Conservation (phyloP, 2,797 vertebrate species). For the Peromyscus eremicus region DNA sequence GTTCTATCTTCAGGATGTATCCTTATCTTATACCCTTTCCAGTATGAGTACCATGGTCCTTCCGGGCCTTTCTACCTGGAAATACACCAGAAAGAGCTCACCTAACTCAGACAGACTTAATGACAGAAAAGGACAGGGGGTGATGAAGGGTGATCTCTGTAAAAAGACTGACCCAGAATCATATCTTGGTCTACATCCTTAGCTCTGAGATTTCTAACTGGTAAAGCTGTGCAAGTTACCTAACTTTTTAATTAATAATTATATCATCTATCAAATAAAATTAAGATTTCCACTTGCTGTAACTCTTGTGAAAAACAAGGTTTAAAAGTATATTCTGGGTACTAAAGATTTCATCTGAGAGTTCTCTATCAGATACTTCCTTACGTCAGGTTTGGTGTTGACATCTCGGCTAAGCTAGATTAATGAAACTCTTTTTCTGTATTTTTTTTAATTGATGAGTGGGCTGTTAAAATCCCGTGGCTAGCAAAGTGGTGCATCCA, state of each 20-base stretch:
- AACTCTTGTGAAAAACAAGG: not conserved
- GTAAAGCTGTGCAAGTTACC: not conserved
- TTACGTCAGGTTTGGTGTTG: not conserved
- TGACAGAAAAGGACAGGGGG: not conserved
- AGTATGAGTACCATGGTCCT: not conserved
- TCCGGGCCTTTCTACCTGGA: not conserved
- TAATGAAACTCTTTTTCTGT: not conserved
- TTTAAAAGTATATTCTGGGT: not conserved
- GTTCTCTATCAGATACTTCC: not conserved
- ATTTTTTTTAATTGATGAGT: not conserved
- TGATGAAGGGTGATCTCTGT: not conserved
- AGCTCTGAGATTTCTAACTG: not conserved
- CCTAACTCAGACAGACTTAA: not conserved
- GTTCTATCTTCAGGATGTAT: not conserved
- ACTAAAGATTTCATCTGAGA: not conserved
- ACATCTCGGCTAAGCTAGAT: not conserved
- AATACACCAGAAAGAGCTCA: not conserved
- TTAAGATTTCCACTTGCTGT: not conserved
- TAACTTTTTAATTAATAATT: constrained; percentile 1
- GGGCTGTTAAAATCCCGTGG: not conserved
- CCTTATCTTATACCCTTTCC: not conserved
- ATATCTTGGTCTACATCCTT: not conserved
- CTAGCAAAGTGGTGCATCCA: not conserved
- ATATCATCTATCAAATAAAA: constrained; percentile 8
- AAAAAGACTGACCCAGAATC: not conserved